A percentile compares a stretch with the other conserved stretches of the same genome.
These are phyloP conservation scores for Apostichopus japonicus DNA, from an alignment of 35 echinoderm and acorn worm genomes.

Conservation along the genomic window DNA sequence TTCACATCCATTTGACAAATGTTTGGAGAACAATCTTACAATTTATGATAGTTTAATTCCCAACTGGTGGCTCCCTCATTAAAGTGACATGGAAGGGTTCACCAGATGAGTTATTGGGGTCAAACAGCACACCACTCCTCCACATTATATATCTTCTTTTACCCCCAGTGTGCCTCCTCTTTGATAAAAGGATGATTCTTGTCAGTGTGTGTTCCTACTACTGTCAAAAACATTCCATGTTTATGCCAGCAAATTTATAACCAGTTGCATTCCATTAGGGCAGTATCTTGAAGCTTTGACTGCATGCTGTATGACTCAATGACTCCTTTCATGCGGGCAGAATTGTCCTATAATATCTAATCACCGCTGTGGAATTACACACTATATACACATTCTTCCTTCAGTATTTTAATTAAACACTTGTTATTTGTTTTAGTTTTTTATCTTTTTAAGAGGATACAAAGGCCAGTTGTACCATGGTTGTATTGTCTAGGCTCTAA, in stretches of 20 bases:
- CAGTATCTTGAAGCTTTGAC: too few species aligned
- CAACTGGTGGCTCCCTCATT: background rate
- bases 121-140: background rate
- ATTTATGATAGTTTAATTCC: background rate
- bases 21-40: background rate
- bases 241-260: background rate
- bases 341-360: too few species aligned
- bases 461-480: too few species aligned
- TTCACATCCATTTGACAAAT: constrained; percentile 2
- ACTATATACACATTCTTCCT: too few species aligned
- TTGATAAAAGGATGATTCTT: background rate
- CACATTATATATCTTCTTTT: background rate
- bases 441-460: too few species aligned
- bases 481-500: too few species aligned
- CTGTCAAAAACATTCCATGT: background rate
- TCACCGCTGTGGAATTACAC: too few species aligned
- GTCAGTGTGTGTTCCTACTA: background rate
- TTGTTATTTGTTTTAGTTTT: too few species aligned
- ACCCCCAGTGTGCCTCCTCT: background rate
- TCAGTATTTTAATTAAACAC: too few species aligned
- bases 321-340: too few species aligned
- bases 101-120: background rate
- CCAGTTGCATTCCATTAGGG: too few species aligned
- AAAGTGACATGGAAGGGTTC: background rate
- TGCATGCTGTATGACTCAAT: too few species aligned